Evolutionary conservation across 2,888 invertebrate species (phyloP), one percentile per base, ranked within the genome.

Genomic region (Julus scandinavius): DNA sequence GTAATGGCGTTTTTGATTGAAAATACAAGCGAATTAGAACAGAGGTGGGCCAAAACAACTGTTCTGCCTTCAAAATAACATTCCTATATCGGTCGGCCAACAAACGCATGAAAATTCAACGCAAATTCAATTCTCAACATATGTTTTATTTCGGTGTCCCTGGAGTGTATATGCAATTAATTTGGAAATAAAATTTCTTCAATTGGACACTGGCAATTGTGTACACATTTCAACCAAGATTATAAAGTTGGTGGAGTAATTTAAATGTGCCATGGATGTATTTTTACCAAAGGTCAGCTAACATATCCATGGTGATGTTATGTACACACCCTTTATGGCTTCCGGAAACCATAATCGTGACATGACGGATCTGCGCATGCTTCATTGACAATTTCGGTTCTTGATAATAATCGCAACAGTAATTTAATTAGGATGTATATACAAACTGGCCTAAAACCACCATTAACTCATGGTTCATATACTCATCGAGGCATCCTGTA

Each of bases 1-100:
- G 38, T 15, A 80, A 80, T 80, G 80, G 80, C 13, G 80, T 80
- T 80, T 80, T 80, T 80, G 80, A 80, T 80, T 80, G 80, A 80
- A 80, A 80, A 80, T 80, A 38, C 80, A 38, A 80, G 29, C 20
- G 20, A 20, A 63, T 20, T 63, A 20, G 13, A 63, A 9, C 4
- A 20, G 11, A 80, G 80, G 80, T 11, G 2, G 80, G n/a, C 80
- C 80, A 80, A 38, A 38, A 13, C 38, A 29, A 80, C 63, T 0
- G 20, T 20, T 63, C 9, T 20, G 63, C n/a, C n/a, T n/a, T n/a
- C n/a, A n/a, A n/a, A n/a, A n/a, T n/a, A 5, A 20, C 63, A 7
- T 38, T 38, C 38, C 13, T 9, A 11, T 15, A n/a, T n/a, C 6
- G 29, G 38, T 2, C 80, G 38, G 38, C 29, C 38, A 38, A 15